Percentiles rank a stretch among this genome's conserved stretches.
Evolutionary conservation across 2,888 invertebrate genomes (phyloP).

Genomic region (Aquatica leii): DNA sequence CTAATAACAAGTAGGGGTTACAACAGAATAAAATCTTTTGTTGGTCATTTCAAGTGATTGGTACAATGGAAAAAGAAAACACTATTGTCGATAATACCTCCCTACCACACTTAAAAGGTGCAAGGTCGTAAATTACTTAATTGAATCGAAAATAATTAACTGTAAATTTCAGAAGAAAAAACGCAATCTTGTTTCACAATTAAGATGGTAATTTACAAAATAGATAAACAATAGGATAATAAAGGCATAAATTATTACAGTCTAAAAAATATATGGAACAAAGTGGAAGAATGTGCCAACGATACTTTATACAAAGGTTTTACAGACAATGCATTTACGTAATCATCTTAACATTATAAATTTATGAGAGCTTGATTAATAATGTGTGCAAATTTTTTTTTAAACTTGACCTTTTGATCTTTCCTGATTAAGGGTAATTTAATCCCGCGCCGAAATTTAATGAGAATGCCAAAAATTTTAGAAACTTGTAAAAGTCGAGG

Average conservation of each 20-base stretch:
- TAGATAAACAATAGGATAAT: conserved; percentile 34
- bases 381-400: conserved; percentile 24
- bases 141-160: conserved; percentile 15
- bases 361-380: conserved; percentile 35
- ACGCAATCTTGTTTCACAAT: conserved; percentile 33
- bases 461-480: no score
- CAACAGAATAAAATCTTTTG: no score
- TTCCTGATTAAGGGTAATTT: no score
- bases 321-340: conserved; percentile 32
- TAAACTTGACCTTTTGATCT: conserved; percentile 36
- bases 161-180: conserved; percentile 27
- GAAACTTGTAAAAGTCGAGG: no score
- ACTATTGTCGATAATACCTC: background rate
- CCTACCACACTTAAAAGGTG: background rate
- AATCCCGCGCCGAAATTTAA: no score
- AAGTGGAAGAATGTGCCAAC: conserved; percentile 37
- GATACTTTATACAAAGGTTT: conserved; percentile 19
- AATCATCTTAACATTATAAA: conserved; percentile 27
- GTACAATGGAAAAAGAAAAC: background rate
- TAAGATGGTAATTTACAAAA: conserved; percentile 34
- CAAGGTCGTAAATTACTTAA: conserved; percentile 16
- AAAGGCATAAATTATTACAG: conserved; percentile 37
- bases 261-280: conserved; percentile 35
- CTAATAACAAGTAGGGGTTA: no score
- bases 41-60: background rate